phyloP scores from a whole-genome alignment of 2,797 vertebrate species.

The Etheostoma perlongum region DNA sequence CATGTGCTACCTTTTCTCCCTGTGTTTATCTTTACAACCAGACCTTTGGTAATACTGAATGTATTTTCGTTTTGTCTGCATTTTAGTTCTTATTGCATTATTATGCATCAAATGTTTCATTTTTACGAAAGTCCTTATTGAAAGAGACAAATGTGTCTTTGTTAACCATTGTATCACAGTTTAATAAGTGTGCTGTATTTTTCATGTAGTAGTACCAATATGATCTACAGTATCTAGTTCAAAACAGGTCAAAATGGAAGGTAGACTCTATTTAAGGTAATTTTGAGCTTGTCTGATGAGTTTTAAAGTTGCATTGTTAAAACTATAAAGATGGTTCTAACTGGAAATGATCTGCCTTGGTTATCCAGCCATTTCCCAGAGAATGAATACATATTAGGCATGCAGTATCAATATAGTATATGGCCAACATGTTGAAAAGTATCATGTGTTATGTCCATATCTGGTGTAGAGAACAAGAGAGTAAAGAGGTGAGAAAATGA shows the following conservation, averaged over 20 bases:
- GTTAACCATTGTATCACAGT: background rate
- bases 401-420: background rate
- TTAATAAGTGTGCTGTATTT: background rate
- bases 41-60: background rate
- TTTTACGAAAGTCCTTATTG: background rate
- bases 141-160: background rate
- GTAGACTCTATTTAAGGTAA: background rate
- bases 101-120: background rate
- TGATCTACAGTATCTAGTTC: background rate
- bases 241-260: background rate
- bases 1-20: background rate
- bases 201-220: background rate
- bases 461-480: slow-evolving; percentile 51
- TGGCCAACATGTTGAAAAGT: background rate
- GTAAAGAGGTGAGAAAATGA: slow-evolving; percentile 35
- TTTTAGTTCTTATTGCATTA: background rate
- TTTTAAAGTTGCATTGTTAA: background rate
- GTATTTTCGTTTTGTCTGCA: background rate
- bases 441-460: slow-evolving; percentile 54
- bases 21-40: background rate
- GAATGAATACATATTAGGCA: background rate
- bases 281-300: background rate
- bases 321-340: background rate
- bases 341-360: background rate
- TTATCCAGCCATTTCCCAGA: background rate